Evolutionary conservation across 2,113 vertebrate genomes (phyloP).

Genomic region (Aleadryas rufinucha): DNA sequence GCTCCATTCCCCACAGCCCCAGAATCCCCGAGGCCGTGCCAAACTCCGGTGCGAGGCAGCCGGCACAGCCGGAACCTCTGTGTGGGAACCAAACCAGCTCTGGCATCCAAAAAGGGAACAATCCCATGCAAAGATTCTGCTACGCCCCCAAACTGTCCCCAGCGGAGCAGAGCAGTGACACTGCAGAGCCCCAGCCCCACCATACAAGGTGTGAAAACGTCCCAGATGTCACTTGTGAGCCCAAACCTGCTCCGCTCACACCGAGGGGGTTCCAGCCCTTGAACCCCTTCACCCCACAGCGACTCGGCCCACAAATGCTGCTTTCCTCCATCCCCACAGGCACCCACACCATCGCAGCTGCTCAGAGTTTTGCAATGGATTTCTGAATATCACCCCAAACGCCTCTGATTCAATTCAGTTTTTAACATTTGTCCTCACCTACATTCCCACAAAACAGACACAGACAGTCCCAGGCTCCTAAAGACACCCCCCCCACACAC

Average conservation of each 20-base stretch:
- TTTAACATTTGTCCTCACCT: accelerated
- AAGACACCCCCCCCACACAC: accelerated
- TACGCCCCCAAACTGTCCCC: accelerated
- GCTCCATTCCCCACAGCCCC: neutral
- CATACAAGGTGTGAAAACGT: accelerated
- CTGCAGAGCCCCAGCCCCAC: neutral
- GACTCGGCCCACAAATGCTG: accelerated
- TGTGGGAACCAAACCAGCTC: accelerated
- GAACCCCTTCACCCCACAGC: neutral
- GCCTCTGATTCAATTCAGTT: accelerated
- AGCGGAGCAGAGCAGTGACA: accelerated
- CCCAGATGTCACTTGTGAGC: accelerated
- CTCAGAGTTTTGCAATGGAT: accelerated
- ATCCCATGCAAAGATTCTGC: neutral
- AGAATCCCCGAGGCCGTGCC: accelerated
- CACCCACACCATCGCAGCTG: accelerated
- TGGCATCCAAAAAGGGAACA: neutral
- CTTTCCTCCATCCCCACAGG: neutral
- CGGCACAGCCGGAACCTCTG: accelerated
- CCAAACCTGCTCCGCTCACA: neutral
- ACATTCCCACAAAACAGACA: accelerated
- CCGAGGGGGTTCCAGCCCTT: too few relatives aligned
- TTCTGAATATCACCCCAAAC: neutral
- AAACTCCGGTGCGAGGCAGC: accelerated
- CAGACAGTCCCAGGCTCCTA: neutral